phyloP scores from a whole-genome alignment of 1,140 invertebrate species.

The Tetramorium simillimum region DNA sequence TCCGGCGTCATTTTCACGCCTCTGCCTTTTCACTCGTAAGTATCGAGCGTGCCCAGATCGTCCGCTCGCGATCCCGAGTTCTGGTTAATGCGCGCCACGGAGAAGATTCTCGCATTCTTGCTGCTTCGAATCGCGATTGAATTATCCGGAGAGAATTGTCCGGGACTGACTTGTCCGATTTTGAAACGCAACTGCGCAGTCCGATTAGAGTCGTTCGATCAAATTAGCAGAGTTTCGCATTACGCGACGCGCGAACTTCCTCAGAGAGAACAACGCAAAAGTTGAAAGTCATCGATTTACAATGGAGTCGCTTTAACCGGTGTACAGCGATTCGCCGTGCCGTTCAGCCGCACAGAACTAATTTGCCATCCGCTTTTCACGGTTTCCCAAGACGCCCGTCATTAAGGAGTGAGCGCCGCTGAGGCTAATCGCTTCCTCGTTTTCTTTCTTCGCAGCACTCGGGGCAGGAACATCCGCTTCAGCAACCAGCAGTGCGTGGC shows the following conservation, averaged over 20 bases:
- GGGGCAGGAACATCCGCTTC: slow-evolving; percentile 94
- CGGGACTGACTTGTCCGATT: not conserved
- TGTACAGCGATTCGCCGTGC: not conserved
- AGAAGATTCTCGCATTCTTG: not conserved
- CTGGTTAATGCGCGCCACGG: not conserved
- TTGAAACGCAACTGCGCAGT: not conserved
- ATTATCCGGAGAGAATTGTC: not conserved
- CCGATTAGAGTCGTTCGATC: not conserved
- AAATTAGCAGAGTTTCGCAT: not conserved
- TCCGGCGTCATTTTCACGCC: slow-evolving; percentile 88
- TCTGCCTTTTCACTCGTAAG: slow-evolving; percentile 89
- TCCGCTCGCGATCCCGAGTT: not conserved
- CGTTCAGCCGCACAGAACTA: slow-evolving; percentile 44
- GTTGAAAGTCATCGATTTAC: slow-evolving; percentile 30
- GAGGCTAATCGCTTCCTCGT: slow-evolving; percentile 54
- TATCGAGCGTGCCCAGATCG: slow-evolving; percentile 34
- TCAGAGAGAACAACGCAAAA: not conserved
- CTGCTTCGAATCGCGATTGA: not conserved
- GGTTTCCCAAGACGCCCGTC: slow-evolving; percentile 44
- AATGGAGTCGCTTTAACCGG: not conserved
- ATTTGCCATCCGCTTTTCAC: slow-evolving; percentile 49
- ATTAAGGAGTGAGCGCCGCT: slow-evolving; percentile 23
- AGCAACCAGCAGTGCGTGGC: slow-evolving; percentile 93
- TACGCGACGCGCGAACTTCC: not conserved
- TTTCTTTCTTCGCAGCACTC: slow-evolving; percentile 85